phyloP scores from a whole-genome alignment of 2,888 invertebrate species.

The Idaea biselata region DNA sequence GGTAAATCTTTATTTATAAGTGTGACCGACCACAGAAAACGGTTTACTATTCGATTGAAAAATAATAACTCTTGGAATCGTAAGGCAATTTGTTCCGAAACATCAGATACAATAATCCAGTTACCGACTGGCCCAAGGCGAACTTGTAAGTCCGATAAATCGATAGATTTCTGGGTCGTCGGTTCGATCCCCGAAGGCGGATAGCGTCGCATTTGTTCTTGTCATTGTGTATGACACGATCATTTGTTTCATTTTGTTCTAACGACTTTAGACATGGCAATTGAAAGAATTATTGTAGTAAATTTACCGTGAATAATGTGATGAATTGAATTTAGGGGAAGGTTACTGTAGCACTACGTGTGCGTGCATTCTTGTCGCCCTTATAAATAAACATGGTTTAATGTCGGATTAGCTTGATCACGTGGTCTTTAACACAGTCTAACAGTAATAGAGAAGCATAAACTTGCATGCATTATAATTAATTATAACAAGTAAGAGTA shows the following conservation, averaged over 20 bases:
- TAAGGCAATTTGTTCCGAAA: background rate
- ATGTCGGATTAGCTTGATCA: no score
- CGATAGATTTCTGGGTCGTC: slow-evolving; percentile 35
- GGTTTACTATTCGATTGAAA: background rate
- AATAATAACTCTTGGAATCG: background rate
- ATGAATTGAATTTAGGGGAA: background rate
- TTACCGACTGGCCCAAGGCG: slow-evolving; percentile 10
- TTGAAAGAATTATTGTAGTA: background rate
- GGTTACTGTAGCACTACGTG: background rate
- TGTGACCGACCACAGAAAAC: background rate
- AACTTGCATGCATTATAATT: no score
- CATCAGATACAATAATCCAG: background rate
- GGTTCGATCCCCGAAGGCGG: slow-evolving; percentile 25
- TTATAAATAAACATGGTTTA: no score
- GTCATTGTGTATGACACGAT: slow-evolving; percentile 11
- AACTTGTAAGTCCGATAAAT: slow-evolving; percentile 28
- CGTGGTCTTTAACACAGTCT: no score
- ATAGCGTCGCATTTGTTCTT: slow-evolving; percentile 25
- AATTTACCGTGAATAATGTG: background rate
- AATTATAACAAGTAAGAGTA: no score
- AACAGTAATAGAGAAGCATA: no score
- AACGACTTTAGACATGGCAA: background rate
- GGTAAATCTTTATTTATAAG: background rate
- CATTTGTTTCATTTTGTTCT: background rate
- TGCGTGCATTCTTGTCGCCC: no score